Conservation (phyloP, 2,113 vertebrate genomes). For the Antechinus flavipes region DNA sequence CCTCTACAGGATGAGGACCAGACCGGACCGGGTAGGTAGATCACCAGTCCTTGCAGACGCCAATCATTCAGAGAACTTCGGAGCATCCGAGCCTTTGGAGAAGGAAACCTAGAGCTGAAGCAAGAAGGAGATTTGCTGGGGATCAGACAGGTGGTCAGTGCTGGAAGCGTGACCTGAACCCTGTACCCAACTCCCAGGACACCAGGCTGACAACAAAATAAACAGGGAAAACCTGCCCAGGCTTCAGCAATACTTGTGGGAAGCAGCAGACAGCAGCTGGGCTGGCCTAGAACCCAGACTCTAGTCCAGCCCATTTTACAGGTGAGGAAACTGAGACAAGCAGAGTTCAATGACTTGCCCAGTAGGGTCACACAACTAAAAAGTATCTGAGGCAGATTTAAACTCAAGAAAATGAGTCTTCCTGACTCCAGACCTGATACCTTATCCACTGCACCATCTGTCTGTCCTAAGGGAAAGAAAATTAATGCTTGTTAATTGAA, state of each 20-base stretch:
- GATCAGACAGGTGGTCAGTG: background rate
- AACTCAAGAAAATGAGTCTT: background rate
- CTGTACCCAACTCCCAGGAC: no score
- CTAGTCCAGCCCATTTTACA: background rate
- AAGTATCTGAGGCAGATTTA: background rate
- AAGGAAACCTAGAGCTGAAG: background rate
- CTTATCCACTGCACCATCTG: background rate
- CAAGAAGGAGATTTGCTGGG: background rate
- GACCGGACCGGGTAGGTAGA: background rate
- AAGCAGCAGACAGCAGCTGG: background rate
- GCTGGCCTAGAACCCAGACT: background rate
- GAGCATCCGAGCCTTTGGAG: background rate
- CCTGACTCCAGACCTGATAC: background rate
- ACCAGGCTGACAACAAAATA: background rate
- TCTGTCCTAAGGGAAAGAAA: background rate
- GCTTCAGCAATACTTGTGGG: background rate
- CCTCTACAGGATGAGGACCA: background rate
- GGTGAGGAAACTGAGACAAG: background rate
- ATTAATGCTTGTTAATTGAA: background rate
- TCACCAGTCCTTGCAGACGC: no score
- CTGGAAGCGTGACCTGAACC: background rate
- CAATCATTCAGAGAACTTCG: background rate
- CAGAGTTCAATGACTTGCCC: background rate
- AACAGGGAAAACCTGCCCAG: background rate
- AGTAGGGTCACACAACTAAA: background rate